Base-by-base conservation (phyloP, 2,113 vertebrate genomes). In the Stomatorhinus ivindoensis region DNA sequence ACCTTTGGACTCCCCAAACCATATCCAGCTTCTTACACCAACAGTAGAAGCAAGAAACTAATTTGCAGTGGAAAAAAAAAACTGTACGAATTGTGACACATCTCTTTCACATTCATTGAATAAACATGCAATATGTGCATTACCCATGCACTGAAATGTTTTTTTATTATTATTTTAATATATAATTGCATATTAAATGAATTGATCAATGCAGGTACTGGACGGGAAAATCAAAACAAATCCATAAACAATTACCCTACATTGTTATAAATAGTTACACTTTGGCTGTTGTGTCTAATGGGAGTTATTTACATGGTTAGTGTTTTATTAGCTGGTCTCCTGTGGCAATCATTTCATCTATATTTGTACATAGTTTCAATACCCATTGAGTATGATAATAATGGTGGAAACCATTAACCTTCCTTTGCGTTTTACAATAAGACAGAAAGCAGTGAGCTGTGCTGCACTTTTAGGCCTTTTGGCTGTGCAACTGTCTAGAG, bases 221-320 rank as follows among this genome's bases (percentile, higher is more conserved):
- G 11, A 80, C 15, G 17, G 39, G 15, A 80, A 80, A 80, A 19
- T 42, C 35, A 80, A 39, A 80, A 42, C 35, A 80, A 80, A 42
- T 80, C 35, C 39, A 39, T 80, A 80, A 80, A 80, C 15, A 80
- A 80, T 80, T 80, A 80, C 73, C 35, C 73, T 42, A 80, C 73
- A 80, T 80, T 80, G 73, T 80, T 42, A 80, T 35, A 80, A 80
- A 76, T 76, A 80, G 73, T 80, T 80, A 42, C 35, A 42, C 73
- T 42, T 80, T 80, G 73, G 73, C 35, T 80, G 73, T 42, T 80
- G 35, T 39, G 35, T 42, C 15, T 39, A 80, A 39, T 39, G 73
- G 31, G 73, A 80, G 35, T 80, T 80, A 80, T 80, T 42, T 80
- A 80, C 73, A 80, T 80, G 73, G 42, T 80, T 80, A 80, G 73